These are phyloP conservation scores for Hermaeophaga mercurialis DNA, from an alignment of 2,888 invertebrate species.

Conservation along the genomic window DNA sequence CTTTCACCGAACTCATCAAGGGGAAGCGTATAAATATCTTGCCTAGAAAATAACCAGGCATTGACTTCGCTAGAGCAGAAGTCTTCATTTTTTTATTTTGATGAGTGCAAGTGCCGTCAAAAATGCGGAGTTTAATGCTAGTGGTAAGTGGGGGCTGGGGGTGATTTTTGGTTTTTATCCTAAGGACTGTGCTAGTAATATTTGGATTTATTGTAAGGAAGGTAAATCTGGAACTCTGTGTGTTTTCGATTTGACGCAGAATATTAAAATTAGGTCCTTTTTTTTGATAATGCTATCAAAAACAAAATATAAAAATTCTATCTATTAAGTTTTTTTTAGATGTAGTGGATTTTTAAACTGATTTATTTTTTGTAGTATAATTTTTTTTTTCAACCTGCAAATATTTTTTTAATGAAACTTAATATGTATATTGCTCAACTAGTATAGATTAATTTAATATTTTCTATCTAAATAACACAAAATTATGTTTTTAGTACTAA, in stretches of 20 bases:
- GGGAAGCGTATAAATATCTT: slow-evolving; percentile 42
- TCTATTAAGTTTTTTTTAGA: no score
- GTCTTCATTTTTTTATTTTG: slow-evolving; percentile 30
- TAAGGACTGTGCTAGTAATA: not conserved
- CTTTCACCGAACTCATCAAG: slow-evolving; percentile 42
- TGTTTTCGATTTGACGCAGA: no score
- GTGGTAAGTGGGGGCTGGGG: slow-evolving; percentile 40
- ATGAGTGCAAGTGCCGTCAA: slow-evolving; percentile 39
- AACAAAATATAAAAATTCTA: no score
- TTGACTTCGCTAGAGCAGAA: slow-evolving; percentile 38
- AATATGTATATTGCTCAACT: no score
- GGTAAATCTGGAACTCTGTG: not conserved
- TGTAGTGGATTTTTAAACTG: no score
- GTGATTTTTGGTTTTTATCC: not conserved
- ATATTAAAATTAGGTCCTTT: no score
- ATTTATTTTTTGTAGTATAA: no score
- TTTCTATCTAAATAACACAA: not conserved
- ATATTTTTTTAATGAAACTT: no score
- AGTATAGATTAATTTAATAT: no score
- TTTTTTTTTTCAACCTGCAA: no score
- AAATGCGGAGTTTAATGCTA: slow-evolving; percentile 38
- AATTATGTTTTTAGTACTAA: not conserved
- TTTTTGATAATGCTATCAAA: no score
- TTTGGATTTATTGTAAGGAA: not conserved
- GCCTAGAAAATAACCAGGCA: slow-evolving; percentile 35